These are phyloP conservation scores for Dusona sp. DNA, from an alignment of 2,888 invertebrate species.

Conservation along the genomic window DNA sequence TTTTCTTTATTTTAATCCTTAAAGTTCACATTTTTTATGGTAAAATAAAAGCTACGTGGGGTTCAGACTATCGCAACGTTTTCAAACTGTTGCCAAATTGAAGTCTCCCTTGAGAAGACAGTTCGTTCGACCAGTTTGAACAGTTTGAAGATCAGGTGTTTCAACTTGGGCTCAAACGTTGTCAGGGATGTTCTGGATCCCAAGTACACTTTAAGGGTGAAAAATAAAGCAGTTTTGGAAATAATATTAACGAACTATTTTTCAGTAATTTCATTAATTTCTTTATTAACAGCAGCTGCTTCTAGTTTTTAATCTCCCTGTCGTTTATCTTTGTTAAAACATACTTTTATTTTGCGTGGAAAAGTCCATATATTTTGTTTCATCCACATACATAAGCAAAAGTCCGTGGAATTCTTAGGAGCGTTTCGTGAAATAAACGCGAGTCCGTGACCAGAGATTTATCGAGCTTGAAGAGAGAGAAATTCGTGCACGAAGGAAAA, in stretches of 20 bases:
- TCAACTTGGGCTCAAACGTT: not conserved
- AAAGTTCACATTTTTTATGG: no score
- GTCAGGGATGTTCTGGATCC: not conserved
- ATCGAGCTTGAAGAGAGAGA: constrained; percentile 66
- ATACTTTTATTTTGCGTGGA: not conserved
- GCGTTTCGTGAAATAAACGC: constrained; percentile 59
- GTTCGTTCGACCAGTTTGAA: no score
- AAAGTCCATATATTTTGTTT: not conserved
- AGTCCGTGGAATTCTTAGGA: constrained; percentile 34
- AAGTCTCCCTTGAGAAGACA: not conserved
- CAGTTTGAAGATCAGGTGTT: not conserved
- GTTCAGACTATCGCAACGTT: no score
- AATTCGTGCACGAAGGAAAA: constrained; percentile 13
- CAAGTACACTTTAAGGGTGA: not conserved
- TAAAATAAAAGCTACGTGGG: no score
- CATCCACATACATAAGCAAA: constrained; percentile 20
- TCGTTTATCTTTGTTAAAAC: not conserved
- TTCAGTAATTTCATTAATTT: no score
- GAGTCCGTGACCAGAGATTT: constrained; percentile 67
- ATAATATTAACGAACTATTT: not conserved
- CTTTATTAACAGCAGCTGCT: no score
- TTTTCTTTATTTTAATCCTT: no score
- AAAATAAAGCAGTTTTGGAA: not conserved
- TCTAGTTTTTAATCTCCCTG: no score
- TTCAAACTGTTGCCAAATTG: no score